Evolutionary conservation across 2,888 invertebrate species (phyloP), one percentile per base, ranked within the genome.

Genomic region (Zelleria hepariella): DNA sequence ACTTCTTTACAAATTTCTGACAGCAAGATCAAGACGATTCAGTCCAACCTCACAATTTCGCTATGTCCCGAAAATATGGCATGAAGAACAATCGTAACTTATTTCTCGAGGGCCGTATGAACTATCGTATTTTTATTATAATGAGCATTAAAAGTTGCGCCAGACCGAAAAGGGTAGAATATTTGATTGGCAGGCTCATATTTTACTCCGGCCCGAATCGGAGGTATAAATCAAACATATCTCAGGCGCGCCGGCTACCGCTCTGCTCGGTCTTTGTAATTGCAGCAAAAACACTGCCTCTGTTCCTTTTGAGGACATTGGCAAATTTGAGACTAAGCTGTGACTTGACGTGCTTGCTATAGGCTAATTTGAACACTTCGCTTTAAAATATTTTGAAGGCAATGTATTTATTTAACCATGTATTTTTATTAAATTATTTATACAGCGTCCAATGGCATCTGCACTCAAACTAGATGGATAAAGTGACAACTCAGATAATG

Each of bases 71-170:
- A 80, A 42, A 77, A 80, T 72, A 69, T 73, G 71, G 72, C 72
- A 72, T 70, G 23, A 57, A n/a, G n/a, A n/a, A 69, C 69, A 66
- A 69, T 72, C 67, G 67, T 70, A 74, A 68, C 64, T 65, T 73
- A 74, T 73, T 73, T 72, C 72, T 72, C 74, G 53, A 54, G 24
- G 54, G 58, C 56, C 75, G 76, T 77, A 82, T 86, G 82, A 86
- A 78, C 80, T 84, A 85, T 86, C 68, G 84, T 74, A 77, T 84
- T 82, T 86, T 86, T 87, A 86, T 87, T 86, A 80, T 85, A 86
- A 88, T 83, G 79, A 86, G 75, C 75, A 75, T 78, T 76, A 77
- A 82, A 72, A 79, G 77, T 75, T 77, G 78, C 81, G 76, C 73
- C 70, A 64, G 74, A 63, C 79, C 76, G 80, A 86, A 84, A 82